Conservation (phyloP, 2,113 vertebrate genomes). For the Bambusicola thoracicus region DNA sequence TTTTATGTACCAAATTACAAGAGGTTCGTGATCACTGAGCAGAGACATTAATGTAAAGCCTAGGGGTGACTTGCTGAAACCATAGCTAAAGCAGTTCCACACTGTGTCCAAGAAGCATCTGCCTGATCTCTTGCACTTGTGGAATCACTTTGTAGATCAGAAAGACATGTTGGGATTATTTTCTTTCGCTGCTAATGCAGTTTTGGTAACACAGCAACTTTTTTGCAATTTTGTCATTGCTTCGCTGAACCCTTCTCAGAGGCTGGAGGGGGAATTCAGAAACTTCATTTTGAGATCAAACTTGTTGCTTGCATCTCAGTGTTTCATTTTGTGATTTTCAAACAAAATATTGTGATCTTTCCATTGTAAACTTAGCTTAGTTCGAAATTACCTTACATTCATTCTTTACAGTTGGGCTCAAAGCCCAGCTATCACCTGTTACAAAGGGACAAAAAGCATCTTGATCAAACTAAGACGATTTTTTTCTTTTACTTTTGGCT, state of each 20-base stretch:
- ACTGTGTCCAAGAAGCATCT: slow-evolving; percentile 18
- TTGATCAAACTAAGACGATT: neutral
- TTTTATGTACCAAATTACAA: slow-evolving; percentile 23
- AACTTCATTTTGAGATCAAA: slow-evolving; percentile 26
- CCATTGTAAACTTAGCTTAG: neutral
- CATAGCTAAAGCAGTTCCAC: neutral
- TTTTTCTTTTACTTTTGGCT: neutral
- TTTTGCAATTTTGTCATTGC: slow-evolving; percentile 8
- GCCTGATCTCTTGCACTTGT: slow-evolving; percentile 8
- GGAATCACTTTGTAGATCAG: slow-evolving; percentile 26
- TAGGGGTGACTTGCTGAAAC: slow-evolving; percentile 5
- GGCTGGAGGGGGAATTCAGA: neutral
- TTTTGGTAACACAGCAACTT: neutral
- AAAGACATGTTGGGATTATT: slow-evolving; percentile 21
- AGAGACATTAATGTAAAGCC: neutral
- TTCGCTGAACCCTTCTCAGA: neutral
- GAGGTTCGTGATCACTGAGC: neutral
- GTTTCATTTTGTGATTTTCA: neutral
- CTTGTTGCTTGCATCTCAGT: neutral
- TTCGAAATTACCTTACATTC: slow-evolving; percentile 15
- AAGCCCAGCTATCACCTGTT: neutral
- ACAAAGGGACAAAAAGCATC: neutral
- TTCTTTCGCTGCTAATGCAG: slow-evolving; percentile 37
- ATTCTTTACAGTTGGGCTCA: neutral
- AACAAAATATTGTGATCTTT: slow-evolving; percentile 46